Conservation (phyloP, 2,797 vertebrate species). For the Phoeniculus purpureus region DNA sequence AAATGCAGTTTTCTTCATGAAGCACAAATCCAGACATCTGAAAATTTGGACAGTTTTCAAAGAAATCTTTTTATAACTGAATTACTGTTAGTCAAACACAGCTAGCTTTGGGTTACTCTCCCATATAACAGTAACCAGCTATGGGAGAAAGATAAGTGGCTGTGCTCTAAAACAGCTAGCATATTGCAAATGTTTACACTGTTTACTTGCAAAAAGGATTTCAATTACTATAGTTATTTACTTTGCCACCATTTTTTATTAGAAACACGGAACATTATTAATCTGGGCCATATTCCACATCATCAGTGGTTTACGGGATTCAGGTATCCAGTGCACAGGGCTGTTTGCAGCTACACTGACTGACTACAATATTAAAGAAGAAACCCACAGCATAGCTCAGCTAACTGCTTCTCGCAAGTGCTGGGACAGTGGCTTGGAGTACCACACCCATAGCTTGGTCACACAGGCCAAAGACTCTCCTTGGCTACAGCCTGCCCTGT, state of each 20-base stretch:
- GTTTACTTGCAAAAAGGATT: conserved; percentile 5
- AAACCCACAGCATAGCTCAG: fast-evolving
- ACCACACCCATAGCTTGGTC: neutral
- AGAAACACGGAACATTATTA: neutral
- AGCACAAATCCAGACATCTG: too few species aligned
- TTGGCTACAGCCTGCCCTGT: fast-evolving
- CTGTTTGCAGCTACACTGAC: fast-evolving
- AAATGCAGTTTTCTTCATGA: too few species aligned
- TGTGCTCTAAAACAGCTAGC: neutral
- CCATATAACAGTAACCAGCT: neutral
- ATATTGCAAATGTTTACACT: neutral
- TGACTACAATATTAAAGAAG: neutral
- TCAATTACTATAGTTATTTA: conserved; percentile 4
- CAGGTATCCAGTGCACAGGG: neutral
- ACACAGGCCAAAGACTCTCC: neutral
- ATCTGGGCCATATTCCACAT: neutral
- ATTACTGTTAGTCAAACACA: neutral
- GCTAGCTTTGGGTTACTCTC: neutral
- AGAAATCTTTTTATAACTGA: neutral
- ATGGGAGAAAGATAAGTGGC: neutral
- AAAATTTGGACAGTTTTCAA: too few species aligned
- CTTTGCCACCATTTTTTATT: neutral
- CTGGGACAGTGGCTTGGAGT: fast-evolving
- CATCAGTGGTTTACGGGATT: neutral
- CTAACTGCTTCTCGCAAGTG: neutral